Evolutionary conservation across 2,797 vertebrate genomes (phyloP).

Genomic region (Apogon talboti): DNA sequence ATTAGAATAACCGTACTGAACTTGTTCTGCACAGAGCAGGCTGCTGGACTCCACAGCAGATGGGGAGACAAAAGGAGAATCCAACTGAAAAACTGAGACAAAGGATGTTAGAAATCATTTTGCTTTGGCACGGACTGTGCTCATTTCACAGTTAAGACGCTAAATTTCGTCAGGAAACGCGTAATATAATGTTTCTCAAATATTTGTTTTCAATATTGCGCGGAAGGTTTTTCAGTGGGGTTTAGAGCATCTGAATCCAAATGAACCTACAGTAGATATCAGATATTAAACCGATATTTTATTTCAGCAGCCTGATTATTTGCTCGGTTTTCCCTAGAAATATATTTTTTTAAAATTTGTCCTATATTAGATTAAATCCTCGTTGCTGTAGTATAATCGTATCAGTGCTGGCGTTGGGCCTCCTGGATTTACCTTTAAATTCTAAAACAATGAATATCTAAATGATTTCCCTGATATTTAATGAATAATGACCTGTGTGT

Average conservation of each 20-base stretch:
- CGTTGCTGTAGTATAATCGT: neutral
- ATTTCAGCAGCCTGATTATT: neutral
- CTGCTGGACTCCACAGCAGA: slow-evolving; percentile 76
- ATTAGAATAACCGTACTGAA: slow-evolving; percentile 31
- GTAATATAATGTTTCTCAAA: neutral
- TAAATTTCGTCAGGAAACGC: neutral
- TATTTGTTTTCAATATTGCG: neutral
- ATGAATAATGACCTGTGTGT: neutral
- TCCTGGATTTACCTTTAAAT: neutral
- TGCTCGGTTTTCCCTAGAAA: neutral
- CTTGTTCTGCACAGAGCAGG: slow-evolving; percentile 50
- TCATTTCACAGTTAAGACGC: slow-evolving; percentile 15
- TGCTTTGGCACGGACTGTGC: slow-evolving; percentile 43
- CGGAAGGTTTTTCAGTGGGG: neutral
- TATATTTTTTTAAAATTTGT: neutral
- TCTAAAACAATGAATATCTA: neutral
- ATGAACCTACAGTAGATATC: neutral
- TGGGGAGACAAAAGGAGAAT: slow-evolving; percentile 84
- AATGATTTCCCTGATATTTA: neutral
- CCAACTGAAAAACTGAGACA: slow-evolving; percentile 79
- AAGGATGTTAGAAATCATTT: slow-evolving; percentile 75
- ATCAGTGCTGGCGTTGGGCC: neutral
- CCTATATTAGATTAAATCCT: neutral
- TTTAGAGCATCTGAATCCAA: slow-evolving; percentile 17
- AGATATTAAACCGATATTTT: neutral